Evolutionary conservation across 2,888 invertebrate genomes (phyloP).

Genomic region (Drosophila quinaria): DNA sequence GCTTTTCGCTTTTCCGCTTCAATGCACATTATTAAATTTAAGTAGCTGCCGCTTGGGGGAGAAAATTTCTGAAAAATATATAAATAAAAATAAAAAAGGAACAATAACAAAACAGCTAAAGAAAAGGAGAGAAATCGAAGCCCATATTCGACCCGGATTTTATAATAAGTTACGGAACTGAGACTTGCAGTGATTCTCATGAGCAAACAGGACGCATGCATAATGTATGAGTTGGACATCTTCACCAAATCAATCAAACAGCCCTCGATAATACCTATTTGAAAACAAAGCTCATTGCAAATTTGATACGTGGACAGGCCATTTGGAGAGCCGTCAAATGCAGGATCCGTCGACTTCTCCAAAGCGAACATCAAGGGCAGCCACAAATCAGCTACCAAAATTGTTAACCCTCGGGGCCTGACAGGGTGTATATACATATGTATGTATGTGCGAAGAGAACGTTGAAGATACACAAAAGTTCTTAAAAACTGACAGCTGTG

Average conservation of each 20-base stretch:
- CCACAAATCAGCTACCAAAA: constrained; percentile 23
- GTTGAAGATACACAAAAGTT: constrained; percentile 26
- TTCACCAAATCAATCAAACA: constrained; percentile 13
- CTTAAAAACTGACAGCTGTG: constrained; percentile 42
- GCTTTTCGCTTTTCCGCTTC: constrained; percentile 54
- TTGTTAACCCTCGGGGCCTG: constrained; percentile 30
- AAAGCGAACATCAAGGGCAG: constrained; percentile 18
- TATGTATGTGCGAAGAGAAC: neutral
- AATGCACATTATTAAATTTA: constrained; percentile 72
- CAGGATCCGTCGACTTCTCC: constrained; percentile 38
- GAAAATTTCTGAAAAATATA: constrained; percentile 38
- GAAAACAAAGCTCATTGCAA: constrained; percentile 53
- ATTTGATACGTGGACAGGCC: constrained; percentile 48
- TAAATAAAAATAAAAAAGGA: constrained; percentile 10
- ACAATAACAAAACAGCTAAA: constrained; percentile 13
- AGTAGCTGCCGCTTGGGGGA: constrained; percentile 60
- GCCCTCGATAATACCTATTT: constrained; percentile 20
- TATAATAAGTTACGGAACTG: constrained; percentile 27
- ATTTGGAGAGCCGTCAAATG: constrained; percentile 66
- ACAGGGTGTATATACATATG: neutral
- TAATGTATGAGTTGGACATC: constrained; percentile 59
- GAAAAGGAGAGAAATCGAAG: constrained; percentile 26
- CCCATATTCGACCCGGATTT: constrained; percentile 38
- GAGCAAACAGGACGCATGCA: constrained; percentile 34
- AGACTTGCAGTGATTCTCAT: constrained; percentile 43